A percentile compares a stretch with the other conserved stretches of the same genome.
phyloP scores from a whole-genome alignment of 2,888 invertebrate species.

The Cybosia mesomella region DNA sequence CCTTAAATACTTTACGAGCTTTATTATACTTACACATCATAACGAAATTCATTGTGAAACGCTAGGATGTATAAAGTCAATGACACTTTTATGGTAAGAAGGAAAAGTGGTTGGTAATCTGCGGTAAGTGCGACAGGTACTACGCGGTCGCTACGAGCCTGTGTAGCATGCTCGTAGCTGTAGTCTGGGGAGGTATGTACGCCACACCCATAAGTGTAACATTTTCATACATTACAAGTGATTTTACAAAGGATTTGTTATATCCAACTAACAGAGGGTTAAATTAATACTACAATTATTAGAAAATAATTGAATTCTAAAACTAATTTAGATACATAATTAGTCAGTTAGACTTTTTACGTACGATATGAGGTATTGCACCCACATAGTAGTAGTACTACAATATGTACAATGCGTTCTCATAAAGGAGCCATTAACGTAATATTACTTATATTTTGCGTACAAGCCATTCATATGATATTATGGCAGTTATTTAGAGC shows the following conservation, averaged over 20 bases:
- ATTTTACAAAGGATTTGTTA: not conserved
- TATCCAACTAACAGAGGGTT: not conserved
- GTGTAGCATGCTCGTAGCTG: constrained; percentile 15
- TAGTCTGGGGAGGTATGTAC: not conserved
- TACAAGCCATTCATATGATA: constrained; percentile 10
- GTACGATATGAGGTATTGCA: not conserved
- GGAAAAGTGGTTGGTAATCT: constrained; percentile 66
- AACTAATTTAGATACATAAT: not conserved
- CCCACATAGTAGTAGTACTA: not conserved
- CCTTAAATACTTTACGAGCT: not conserved
- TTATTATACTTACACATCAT: constrained; percentile 23
- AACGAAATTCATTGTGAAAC: constrained; percentile 36
- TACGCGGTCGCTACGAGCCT: constrained; percentile 65
- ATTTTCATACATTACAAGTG: constrained; percentile 18
- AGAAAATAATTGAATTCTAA: not conserved
- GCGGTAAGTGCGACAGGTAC: constrained; percentile 72
- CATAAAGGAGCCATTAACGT: constrained; percentile 10
- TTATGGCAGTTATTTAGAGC: constrained; percentile 16
- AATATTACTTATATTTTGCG: constrained; percentile 12
- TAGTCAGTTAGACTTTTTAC: no score
- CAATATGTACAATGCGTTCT: constrained; percentile 13
- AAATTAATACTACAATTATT: not conserved
- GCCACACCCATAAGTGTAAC: constrained; percentile 15
- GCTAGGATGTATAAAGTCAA: constrained; percentile 45
- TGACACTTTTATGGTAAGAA: constrained; percentile 65